These are phyloP conservation scores for Ispidina lecontei DNA, from an alignment of 2,797 vertebrate genomes.

Conservation along the genomic window DNA sequence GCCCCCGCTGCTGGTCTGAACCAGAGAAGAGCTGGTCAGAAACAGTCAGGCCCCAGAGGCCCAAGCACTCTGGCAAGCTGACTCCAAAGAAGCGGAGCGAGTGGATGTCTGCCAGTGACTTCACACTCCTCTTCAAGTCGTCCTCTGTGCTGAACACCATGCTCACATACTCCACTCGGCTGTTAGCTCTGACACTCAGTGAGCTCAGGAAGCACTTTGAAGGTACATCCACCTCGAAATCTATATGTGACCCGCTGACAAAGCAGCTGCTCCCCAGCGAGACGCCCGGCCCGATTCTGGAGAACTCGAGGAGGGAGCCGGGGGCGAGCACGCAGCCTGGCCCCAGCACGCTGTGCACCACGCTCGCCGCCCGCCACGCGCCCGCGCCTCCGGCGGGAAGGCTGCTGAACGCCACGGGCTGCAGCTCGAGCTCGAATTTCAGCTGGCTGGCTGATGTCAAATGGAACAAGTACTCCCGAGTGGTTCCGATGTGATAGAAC, in stretches of 20 bases:
- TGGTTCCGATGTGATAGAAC: conserved; percentile 94
- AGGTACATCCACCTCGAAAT: conserved; percentile 76
- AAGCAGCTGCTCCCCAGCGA: conserved; percentile 82
- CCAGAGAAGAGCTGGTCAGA: conserved; percentile 84
- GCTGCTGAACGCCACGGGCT: conserved; percentile 83
- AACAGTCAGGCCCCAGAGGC: conserved; percentile 80
- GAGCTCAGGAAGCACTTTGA: conserved; percentile 86
- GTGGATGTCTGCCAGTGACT: conserved; percentile 57
- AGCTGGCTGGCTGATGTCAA: conserved; percentile 81
- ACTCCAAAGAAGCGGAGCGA: conserved; percentile 81
- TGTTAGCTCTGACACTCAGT: conserved; percentile 77
- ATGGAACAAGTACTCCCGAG: conserved; percentile 90
- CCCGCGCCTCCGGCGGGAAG: background rate
- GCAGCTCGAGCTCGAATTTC: conserved; percentile 84
- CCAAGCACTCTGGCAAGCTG: conserved; percentile 79
- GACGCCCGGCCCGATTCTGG: conserved; percentile 81
- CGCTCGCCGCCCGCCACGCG: conserved; percentile 57
- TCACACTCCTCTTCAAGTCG: conserved; percentile 82
- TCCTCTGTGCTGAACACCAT: conserved; percentile 84
- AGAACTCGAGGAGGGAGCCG: conserved; percentile 88
- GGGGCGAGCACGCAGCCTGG: conserved; percentile 69
- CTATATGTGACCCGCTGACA: conserved; percentile 84
- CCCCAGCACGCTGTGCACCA: conserved; percentile 86
- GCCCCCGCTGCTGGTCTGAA: conserved; percentile 64
- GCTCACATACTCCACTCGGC: conserved; percentile 78